Evolutionary conservation across 2,888 invertebrate genomes (phyloP).

Genomic region (Psococerastis gibbosa): DNA sequence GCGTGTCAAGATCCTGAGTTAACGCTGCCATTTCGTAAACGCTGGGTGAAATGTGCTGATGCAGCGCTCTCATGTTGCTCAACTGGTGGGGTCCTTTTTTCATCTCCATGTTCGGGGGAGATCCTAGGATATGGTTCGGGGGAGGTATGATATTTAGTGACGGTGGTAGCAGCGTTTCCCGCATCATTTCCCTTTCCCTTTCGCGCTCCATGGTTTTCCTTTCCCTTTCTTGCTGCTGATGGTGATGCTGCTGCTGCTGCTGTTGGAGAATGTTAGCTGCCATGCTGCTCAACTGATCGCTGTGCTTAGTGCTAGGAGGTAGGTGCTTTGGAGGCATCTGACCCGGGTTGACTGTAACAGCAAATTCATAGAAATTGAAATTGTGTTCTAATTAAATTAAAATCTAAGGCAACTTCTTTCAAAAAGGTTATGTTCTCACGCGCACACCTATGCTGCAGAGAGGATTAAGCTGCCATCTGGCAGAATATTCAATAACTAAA

Average conservation of each 20-base stretch:
- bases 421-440: no score
- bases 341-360: slow-evolving; percentile 10
- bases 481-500: no score
- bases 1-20: slow-evolving; percentile 91
- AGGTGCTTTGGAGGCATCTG: slow-evolving; percentile 8
- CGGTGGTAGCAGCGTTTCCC: slow-evolving; percentile 12
- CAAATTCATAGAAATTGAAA: neutral
- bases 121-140: neutral
- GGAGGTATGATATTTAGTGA: slow-evolving; percentile 13
- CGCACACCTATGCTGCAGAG: no score
- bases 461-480: no score
- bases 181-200: slow-evolving; percentile 4
- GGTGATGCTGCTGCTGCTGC: slow-evolving; percentile 8
- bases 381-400: no score
- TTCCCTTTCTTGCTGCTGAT: slow-evolving; percentile 8
- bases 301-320: slow-evolving; percentile 10
- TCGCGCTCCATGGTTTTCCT: slow-evolving; percentile 8
- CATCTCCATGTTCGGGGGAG: slow-evolving; percentile 1
- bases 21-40: slow-evolving; percentile 95
- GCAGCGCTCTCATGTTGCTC: slow-evolving; percentile 45
- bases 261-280: slow-evolving; percentile 7
- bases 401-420: no score
- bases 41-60: slow-evolving; percentile 79
- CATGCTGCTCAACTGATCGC: slow-evolving; percentile 10
- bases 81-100: slow-evolving; percentile 4